Percentiles rank a stretch among this genome's conserved stretches.
phyloP scores from a whole-genome alignment of 2,113 vertebrate species.

The Amazona guildingii region DNA sequence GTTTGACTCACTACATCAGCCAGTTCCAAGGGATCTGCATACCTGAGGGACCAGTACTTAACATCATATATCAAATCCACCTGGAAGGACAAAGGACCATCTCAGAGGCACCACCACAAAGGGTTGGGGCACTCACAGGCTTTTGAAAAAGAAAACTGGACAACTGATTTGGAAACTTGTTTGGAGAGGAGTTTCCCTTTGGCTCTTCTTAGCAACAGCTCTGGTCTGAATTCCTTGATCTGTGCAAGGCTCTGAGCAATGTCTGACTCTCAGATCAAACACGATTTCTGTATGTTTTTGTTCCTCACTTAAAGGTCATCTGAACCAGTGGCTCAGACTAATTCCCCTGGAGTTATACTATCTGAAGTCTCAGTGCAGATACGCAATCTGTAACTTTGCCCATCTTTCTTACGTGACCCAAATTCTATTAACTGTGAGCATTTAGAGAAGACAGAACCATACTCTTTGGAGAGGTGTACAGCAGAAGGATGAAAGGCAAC shows the following conservation, averaged over 20 bases:
- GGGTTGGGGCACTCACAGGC: not conserved
- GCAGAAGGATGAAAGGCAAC: not conserved
- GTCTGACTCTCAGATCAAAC: not conserved
- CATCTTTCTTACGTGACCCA: not conserved
- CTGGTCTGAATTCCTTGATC: not conserved
- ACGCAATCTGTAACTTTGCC: not conserved
- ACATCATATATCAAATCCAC: not conserved
- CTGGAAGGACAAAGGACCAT: not conserved
- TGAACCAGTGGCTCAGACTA: not conserved
- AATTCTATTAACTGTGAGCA: not conserved
- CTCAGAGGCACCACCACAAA: not conserved
- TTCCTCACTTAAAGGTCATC: not conserved
- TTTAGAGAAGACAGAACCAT: not conserved
- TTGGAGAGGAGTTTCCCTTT: not conserved
- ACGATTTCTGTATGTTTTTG: not conserved
- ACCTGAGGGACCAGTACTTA: not conserved
- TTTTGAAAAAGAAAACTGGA: not conserved
- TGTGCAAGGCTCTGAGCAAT: not conserved
- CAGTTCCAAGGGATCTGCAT: not conserved
- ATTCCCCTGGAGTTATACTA: not conserved
- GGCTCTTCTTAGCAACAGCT: not conserved
- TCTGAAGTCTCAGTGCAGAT: not conserved
- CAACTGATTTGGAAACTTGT: not conserved
- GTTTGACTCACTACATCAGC: not conserved
- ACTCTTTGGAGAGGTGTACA: not conserved